Evolutionary conservation across 2,797 vertebrate species (phyloP), one percentile per base, ranked within the genome.

Genomic region (Luscinia megarhynchos): DNA sequence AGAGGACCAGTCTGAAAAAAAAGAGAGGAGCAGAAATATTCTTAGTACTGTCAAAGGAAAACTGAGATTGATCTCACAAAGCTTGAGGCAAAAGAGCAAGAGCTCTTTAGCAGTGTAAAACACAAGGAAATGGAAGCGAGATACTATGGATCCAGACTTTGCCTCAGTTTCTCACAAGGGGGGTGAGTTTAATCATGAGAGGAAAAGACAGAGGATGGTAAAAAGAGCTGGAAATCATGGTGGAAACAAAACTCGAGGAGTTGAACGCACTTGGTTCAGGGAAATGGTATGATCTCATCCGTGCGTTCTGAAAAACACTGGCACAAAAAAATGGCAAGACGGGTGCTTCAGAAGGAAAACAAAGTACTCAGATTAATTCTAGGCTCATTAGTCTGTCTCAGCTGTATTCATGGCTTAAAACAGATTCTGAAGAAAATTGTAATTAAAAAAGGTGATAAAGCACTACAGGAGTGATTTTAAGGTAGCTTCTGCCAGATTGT

Each of bases 381-480:
- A 93, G 94, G 93, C 92, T 93, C 94, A 82, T 96, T 92, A 92
- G 74, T 89, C 80, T 95, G 55, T 89, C 77, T 93, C 94, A 84
- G 77, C 5, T 7, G 57, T 79, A 79, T 59, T 89, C 63, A 80
- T 29, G 23, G 69, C 80, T 95, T 95, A 95, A 95, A 92, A 93
- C 24, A 84, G 34, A 84, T 79, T 80, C 68, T 90, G 79, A 81
- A 83, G 70, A 82, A 90, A 89, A 89, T 67, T 0, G 0, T 84
- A 69, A 89, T 90, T 90, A 63, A 57, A 84, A 61, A 91, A 93
- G 66, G 48, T 57, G 55, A 50, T 70, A 89, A 90, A 95, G 43
- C 0, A 4, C 55, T 84, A 73, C 55, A 73, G 40, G 48, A 84
- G 41, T 43, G 41, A 73, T 77, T 92, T 90, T 79, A 87, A 94